Percentiles rank a stretch among this genome's conserved stretches.
These are phyloP conservation scores for Torymus aiolomorphi DNA, from an alignment of 2,888 invertebrate genomes.

Conservation along the genomic window DNA sequence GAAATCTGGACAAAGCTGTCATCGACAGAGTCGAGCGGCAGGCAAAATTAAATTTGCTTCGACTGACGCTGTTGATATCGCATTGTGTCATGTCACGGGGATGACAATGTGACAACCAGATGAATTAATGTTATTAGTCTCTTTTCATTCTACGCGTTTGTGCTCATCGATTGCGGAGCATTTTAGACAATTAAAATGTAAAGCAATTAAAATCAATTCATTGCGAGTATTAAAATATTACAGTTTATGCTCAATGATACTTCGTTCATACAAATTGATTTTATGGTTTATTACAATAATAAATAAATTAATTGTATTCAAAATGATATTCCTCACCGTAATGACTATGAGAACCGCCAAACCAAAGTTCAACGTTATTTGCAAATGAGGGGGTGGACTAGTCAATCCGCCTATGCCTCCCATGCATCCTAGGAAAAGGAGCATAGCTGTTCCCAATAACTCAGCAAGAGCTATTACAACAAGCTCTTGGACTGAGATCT, in stretches of 20 bases:
- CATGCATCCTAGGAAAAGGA: slow-evolving; percentile 73
- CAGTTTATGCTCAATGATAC: too few relatives aligned
- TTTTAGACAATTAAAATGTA: too few relatives aligned
- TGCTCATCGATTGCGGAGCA: too few relatives aligned
- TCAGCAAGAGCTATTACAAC: slow-evolving; percentile 70
- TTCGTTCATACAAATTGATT: too few relatives aligned
- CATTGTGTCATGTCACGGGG: neutral
- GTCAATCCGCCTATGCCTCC: slow-evolving; percentile 67
- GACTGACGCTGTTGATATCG: slow-evolving; percentile 11
- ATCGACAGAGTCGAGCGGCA: slow-evolving; percentile 3
- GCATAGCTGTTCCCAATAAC: slow-evolving; percentile 70
- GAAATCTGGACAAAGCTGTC: slow-evolving; percentile 13
- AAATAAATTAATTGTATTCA: too few relatives aligned
- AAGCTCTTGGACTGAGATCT: slow-evolving; percentile 37
- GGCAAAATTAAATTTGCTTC: slow-evolving; percentile 28
- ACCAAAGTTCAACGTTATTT: slow-evolving; percentile 72
- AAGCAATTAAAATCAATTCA: too few relatives aligned
- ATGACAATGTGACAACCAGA: neutral
- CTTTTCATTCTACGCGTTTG: neutral
- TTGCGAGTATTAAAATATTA: too few relatives aligned
- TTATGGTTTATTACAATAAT: too few relatives aligned
- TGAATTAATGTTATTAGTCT: slow-evolving; percentile 15
- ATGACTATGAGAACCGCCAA: slow-evolving; percentile 73
- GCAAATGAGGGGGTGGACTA: slow-evolving; percentile 65
- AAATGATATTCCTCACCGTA: slow-evolving; percentile 67